These are phyloP conservation scores for human (Homo sapiens) DNA, from an alignment of 2,113 vertebrate species.

Conservation along the genomic window GRCh38 chr15:66111501-66112000, in stretches of 20 bases:
- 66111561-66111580: no score
- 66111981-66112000: background rate
- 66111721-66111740: background rate
- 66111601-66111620: background rate
- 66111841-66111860: background rate
- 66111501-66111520: background rate
- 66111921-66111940: background rate
- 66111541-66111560: background rate
- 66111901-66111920: background rate
- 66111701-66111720: background rate
- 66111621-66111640: background rate
- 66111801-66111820: background rate
- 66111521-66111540: background rate
- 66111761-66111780: background rate
- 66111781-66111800: background rate
- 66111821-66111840: background rate
- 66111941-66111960: background rate
- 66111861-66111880: background rate
- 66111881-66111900: background rate
- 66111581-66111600: background rate
- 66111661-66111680: background rate
- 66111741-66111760: background rate
- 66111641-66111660: background rate
- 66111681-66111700: background rate
- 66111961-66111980: background rate